Evolutionary conservation across 2,888 invertebrate species (phyloP), one percentile per base, ranked within the genome.

Genomic region (Apantesis nais): DNA sequence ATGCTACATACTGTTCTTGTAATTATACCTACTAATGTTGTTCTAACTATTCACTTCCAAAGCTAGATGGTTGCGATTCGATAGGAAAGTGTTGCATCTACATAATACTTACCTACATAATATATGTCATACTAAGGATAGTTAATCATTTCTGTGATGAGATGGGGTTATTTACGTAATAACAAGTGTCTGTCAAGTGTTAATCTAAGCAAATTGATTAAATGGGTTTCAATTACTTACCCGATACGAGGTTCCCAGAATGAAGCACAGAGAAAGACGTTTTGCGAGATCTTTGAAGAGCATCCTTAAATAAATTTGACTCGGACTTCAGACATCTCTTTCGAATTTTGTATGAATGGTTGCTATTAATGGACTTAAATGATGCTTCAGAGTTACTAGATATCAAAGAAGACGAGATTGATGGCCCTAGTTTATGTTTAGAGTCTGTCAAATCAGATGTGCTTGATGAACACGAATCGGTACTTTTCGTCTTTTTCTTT

Each of bases 341-440:
- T 52, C 90, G 89, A 37, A 91, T 85, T 87, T 92, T 94, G 62
- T 81, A 91, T 3, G 93, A 92, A 74, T 88, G 87, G 73, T 90
- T 93, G 71, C 92, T 94, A 71, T 88, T 90, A 29, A 92, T 81
- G 2, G 94, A 94, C 81, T 94, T 95, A 77, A 94, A 95, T 3
- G 94, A 95, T 44, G 82, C 78, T 34, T 93, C 93, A 8, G 93
- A 93, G 67, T 86, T 86, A 65, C 93, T 92, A 25, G 90, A 90
- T 48, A 91, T 69, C 34, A 83, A 84, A 73, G 85, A 86, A 3
- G 88, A 83, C 31, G 88, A 86, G 14, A 77, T 70, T n/a, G 85
- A 83, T 48, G 79, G 77, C n/a, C 71, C 80, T 44, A 80, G 39
- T 11, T 81, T 74, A 31, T 74, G 48, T 66, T 85, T 88, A 62